Conservation (phyloP, 2,888 invertebrate species). For the Lasioglossum oenotherae region DNA sequence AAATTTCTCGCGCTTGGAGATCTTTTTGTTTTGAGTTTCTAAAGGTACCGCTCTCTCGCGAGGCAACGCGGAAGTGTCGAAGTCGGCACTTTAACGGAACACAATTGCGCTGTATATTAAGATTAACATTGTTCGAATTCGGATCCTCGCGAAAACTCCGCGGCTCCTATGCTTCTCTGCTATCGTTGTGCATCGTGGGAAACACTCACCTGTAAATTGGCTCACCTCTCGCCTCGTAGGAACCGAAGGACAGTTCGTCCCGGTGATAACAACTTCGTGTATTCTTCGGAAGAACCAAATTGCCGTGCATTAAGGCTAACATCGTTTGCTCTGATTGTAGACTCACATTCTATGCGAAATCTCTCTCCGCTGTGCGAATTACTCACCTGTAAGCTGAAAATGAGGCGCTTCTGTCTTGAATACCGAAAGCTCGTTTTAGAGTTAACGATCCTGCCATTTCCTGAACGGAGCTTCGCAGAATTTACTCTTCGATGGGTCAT, state of each 20-base stretch:
- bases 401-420: neutral
- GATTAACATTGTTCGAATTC: neutral
- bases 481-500: neutral
- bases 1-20: no score
- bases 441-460: neutral
- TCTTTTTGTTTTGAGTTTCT: neutral
- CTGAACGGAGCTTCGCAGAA: neutral
- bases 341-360: neutral
- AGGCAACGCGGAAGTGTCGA: neutral
- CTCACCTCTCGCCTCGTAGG: neutral
- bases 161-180: neutral
- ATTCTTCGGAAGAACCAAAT: neutral
- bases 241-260: neutral
- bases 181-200: neutral
- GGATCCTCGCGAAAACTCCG: neutral
- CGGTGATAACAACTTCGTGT: neutral
- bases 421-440: neutral
- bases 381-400: neutral
- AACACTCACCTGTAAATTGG: conserved; percentile 1
- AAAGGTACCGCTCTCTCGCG: neutral
- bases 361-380: neutral
- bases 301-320: neutral
- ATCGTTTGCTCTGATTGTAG: neutral
- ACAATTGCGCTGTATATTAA: neutral
- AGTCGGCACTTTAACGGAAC: neutral